Conservation (phyloP, 2,797 vertebrate species). For the Lithobates sylvaticus region DNA sequence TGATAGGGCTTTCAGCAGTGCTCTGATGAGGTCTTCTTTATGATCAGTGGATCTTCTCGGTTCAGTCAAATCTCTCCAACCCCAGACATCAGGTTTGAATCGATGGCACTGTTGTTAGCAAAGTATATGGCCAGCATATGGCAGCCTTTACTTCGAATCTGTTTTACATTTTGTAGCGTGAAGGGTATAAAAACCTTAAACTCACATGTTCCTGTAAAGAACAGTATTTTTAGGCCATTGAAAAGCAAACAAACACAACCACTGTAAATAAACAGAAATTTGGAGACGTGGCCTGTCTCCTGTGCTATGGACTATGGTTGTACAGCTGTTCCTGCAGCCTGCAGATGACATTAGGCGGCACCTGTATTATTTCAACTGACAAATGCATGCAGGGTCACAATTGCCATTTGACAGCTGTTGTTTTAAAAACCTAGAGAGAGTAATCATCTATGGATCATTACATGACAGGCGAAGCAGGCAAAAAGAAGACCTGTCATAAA, state of each 20-base stretch:
- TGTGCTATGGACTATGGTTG: background rate
- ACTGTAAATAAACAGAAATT: slow-evolving; percentile 1
- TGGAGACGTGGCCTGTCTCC: background rate
- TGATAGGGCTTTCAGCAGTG: no score
- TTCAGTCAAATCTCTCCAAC: no score
- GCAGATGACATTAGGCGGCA: slow-evolving; percentile 14
- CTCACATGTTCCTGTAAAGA: background rate
- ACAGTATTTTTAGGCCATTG: background rate
- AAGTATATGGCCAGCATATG: background rate
- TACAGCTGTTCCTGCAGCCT: slow-evolving; percentile 38
- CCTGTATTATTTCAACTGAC: slow-evolving; percentile 58
- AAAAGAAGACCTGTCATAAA: background rate
- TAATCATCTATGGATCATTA: slow-evolving; percentile 14
- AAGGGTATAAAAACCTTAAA: background rate
- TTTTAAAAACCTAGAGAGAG: slow-evolving; percentile 25
- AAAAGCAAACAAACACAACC: background rate
- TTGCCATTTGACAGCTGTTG: slow-evolving; percentile 54
- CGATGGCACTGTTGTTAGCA: no score
- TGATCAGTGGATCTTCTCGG: no score
- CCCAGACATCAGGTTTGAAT: no score
- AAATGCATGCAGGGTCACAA: slow-evolving; percentile 16
- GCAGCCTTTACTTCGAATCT: background rate
- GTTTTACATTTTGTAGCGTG: background rate
- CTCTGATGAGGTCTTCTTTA: no score
- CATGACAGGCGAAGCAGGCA: slow-evolving; percentile 10